Percentiles rank a stretch among this genome's conserved stretches.
Evolutionary conservation across 2,888 invertebrate genomes (phyloP).

Genomic region (Pollenia angustigena): DNA sequence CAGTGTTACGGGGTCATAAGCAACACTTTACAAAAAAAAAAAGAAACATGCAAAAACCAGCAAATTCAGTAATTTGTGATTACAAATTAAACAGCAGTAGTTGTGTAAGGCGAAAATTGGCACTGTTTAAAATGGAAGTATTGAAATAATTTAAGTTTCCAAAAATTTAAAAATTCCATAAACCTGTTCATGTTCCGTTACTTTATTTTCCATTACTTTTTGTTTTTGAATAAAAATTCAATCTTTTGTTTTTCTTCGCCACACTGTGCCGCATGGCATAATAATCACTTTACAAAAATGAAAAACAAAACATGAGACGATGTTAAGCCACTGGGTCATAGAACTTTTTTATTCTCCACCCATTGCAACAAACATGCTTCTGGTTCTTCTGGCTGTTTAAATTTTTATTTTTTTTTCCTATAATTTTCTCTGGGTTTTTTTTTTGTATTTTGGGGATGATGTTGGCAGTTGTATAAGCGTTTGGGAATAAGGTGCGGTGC

Average conservation of each 20-base stretch:
- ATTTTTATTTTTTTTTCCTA: slow-evolving; percentile 52
- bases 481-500: slow-evolving; percentile 36
- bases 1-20: slow-evolving; percentile 68
- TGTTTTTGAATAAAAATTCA: background rate
- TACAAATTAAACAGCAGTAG: slow-evolving; percentile 9
- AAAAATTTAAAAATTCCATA: too few species aligned
- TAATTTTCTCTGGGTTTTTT: slow-evolving; percentile 41
- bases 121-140: too few species aligned
- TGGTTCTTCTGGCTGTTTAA: slow-evolving; percentile 16
- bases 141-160: too few species aligned
- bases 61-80: background rate
- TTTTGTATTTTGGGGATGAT: slow-evolving; percentile 61
- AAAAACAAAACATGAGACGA: slow-evolving; percentile 60
- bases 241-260: background rate
- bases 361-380: slow-evolving; percentile 57
- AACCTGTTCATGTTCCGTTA: too few species aligned
- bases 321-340: slow-evolving; percentile 74
- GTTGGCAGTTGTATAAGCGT: slow-evolving; percentile 9
- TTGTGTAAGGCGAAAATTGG: background rate
- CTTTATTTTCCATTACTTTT: background rate
- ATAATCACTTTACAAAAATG: slow-evolving; percentile 48
- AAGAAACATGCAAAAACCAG: slow-evolving; percentile 5
- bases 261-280: slow-evolving; percentile 65
- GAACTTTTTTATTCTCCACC: slow-evolving; percentile 71
- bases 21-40: slow-evolving; percentile 15